phyloP scores from a whole-genome alignment of 2,888 invertebrate genomes.

The Anthoptus insignis region DNA sequence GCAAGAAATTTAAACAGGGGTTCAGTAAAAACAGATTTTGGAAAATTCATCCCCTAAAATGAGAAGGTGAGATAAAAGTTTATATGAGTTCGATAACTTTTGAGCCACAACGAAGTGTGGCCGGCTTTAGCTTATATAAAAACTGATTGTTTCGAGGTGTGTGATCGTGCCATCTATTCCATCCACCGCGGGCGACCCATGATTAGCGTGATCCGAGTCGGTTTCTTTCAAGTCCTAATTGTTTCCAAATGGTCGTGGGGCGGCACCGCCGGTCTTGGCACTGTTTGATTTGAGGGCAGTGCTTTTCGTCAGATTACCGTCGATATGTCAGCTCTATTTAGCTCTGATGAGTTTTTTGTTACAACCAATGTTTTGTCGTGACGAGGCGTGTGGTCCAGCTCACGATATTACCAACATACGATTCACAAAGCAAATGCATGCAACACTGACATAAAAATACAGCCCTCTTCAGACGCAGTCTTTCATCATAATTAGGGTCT shows the following conservation, averaged over 20 bases:
- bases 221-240: constrained; percentile 43
- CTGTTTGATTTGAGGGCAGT: constrained; percentile 48
- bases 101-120: too few relatives aligned
- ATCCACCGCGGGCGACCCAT: constrained; percentile 15
- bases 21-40: too few relatives aligned
- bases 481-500: too few relatives aligned
- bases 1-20: too few relatives aligned
- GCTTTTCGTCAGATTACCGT: constrained; percentile 51
- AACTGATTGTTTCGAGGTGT: not conserved
- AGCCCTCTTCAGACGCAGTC: too few relatives aligned
- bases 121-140: too few relatives aligned
- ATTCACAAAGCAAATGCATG: too few relatives aligned
- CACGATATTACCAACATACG: too few relatives aligned
- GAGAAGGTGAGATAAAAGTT: too few relatives aligned
- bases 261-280: constrained; percentile 24
- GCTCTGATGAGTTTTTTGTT: constrained; percentile 31
- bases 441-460: too few relatives aligned
- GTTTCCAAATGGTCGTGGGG: constrained; percentile 41
- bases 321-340: constrained; percentile 37
- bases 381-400: constrained; percentile 24
- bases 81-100: too few relatives aligned
- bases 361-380: not conserved
- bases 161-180: constrained; percentile 16
- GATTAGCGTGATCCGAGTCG: constrained; percentile 36
- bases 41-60: too few relatives aligned